Conservation (phyloP, 2,888 invertebrate species). For the Panzeria rudis region DNA sequence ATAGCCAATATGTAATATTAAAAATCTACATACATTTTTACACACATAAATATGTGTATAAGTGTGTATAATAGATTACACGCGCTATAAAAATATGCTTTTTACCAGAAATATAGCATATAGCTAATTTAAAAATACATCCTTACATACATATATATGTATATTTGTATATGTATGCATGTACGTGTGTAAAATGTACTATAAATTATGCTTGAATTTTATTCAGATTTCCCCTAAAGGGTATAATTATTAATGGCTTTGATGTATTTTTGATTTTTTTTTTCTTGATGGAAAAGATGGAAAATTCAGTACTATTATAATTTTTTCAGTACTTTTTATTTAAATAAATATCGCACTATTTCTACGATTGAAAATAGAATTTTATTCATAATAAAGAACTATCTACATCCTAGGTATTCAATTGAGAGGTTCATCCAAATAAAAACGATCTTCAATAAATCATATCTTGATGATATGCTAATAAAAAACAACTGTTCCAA, state of each 20-base stretch:
- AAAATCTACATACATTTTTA: not conserved
- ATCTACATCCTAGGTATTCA: too few relatives aligned
- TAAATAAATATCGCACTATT: not conserved
- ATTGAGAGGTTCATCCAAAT: too few relatives aligned
- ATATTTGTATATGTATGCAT: not conserved
- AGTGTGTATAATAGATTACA: not conserved
- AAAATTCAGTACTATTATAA: not conserved
- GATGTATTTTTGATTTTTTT: constrained; percentile 37
- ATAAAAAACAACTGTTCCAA: too few relatives aligned
- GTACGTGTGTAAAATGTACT: not conserved
- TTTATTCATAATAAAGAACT: too few relatives aligned
- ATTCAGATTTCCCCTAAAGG: constrained; percentile 20
- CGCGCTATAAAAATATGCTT: not conserved
- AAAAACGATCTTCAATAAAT: too few relatives aligned
- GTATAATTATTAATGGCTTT: constrained; percentile 37
- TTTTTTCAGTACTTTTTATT: not conserved
- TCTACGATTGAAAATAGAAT: too few relatives aligned
- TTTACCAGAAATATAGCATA: not conserved
- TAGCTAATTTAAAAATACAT: not conserved
- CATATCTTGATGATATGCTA: too few relatives aligned
- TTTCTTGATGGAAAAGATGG: not conserved
- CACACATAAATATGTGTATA: not conserved
- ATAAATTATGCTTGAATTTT: not conserved
- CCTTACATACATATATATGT: not conserved
- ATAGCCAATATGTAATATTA: not conserved